phyloP scores from a whole-genome alignment of 92 coral and sea anemone genomes.

The Zoanthus sociatus region DNA sequence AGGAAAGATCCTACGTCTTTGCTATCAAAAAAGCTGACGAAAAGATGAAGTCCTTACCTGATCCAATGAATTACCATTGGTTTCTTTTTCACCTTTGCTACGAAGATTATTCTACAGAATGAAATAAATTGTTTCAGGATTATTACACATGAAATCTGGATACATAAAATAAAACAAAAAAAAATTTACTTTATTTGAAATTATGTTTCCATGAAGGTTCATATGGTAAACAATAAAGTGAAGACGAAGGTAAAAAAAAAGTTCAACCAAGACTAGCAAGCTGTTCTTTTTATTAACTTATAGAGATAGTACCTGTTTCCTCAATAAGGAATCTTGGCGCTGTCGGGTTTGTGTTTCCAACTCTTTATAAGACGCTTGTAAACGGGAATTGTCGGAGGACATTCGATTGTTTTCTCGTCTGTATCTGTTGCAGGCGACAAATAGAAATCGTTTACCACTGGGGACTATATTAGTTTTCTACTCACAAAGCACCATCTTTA shows the following conservation, averaged over 20 bases:
- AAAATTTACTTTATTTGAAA: too few species aligned
- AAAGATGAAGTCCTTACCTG: constrained; percentile 43
- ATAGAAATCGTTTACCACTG: too few species aligned
- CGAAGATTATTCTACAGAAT: constrained; percentile 46
- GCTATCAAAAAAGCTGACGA: too few species aligned
- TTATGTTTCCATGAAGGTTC: too few species aligned
- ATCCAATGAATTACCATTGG: constrained; percentile 36
- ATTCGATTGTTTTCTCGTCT: constrained; percentile 87
- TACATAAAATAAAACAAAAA: too few species aligned
- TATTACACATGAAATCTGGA: background rate
- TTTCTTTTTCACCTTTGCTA: constrained; percentile 47
- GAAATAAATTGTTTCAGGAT: background rate
- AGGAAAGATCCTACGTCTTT: too few species aligned
- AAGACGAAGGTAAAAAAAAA: too few species aligned
- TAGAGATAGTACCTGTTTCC: constrained; percentile 72
- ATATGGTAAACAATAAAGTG: too few species aligned
- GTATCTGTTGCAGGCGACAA: constrained; percentile 52
- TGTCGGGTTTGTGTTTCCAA: constrained; percentile 73
- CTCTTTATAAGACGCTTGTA: constrained; percentile 80
- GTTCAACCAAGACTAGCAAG: too few species aligned
- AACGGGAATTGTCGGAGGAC: constrained; percentile 76
- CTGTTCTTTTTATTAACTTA: background rate
- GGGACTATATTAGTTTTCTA: too few species aligned
- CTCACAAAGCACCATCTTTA: too few species aligned
- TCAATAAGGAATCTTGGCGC: constrained; percentile 69